These are phyloP conservation scores for Rhadina sibilatrix DNA, from an alignment of 2,113 vertebrate genomes.

Conservation along the genomic window DNA sequence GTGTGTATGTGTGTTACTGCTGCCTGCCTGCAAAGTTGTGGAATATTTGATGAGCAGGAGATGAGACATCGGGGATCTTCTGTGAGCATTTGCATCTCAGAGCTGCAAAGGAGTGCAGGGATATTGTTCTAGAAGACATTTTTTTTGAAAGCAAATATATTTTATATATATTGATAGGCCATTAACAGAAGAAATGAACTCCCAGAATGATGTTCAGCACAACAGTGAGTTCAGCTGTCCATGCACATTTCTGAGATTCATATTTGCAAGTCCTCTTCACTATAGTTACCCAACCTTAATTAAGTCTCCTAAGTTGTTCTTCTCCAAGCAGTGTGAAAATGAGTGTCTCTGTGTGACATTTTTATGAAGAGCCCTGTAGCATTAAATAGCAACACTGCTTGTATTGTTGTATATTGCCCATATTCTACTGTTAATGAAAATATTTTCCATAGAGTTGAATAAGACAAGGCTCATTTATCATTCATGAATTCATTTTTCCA, in stretches of 20 bases:
- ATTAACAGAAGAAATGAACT: neutral
- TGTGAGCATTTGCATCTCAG: neutral
- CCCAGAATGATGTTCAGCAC: neutral
- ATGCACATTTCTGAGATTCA: neutral
- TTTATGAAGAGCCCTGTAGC: neutral
- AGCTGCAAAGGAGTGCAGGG: neutral
- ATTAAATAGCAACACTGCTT: neutral
- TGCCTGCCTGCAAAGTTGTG: neutral
- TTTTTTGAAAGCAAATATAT: neutral
- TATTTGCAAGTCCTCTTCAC: neutral
- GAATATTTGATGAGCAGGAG: neutral
- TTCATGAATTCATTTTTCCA: neutral
- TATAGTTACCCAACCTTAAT: neutral
- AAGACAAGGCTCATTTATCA: neutral
- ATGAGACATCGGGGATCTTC: neutral
- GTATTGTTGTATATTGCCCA: neutral
- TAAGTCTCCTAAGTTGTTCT: neutral
- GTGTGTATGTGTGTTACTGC: neutral
- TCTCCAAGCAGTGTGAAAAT: neutral
- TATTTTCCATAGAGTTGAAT: neutral
- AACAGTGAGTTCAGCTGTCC: neutral
- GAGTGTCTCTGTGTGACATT: neutral
- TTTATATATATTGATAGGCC: neutral
- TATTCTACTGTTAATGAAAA: neutral
- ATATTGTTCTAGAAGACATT: neutral